Evolutionary conservation across 2,888 invertebrate species (phyloP), one percentile per base, ranked within the genome.

Genomic region (Nysson spinosus): DNA sequence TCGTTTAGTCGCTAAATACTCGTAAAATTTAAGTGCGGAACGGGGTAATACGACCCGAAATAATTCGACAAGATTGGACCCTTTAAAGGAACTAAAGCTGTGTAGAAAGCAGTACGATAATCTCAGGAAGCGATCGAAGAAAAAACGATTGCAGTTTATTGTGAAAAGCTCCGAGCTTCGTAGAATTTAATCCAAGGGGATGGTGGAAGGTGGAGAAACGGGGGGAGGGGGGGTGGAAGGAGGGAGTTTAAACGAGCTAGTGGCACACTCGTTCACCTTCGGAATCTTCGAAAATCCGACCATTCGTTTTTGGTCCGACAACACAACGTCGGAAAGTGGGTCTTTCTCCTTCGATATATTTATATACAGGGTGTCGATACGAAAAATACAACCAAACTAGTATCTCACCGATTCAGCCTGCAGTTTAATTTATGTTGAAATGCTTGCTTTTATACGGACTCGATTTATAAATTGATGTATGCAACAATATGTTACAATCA

Each of bases 281-380:
- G 55, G 57, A 69, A 64, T 72, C 72, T 62, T 68, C 60, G 75
- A 75, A 73, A 77, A 78, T 77, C 75, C 69, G 46, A 57, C 63
- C 68, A 65, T 77, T 67, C 66, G 67, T 75, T 73, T 74, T 58
- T 67, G 47, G 46, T 5, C 39, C 57, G 51, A 67, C 57, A 51
- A 70, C 67, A 32, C 49, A 51, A 44, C 37, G 49, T 40, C 65
- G 61, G 56, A 60, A 69, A 64, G 55, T 54, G 47, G 43, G 22
- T 60, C 20, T 65, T 40, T 67, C 43, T 54, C 39, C 17, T 12
- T 37, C 9, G 11, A n/a, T 6, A 12, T n/a, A 12, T n/a, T 2
- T 22, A 14, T 7, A 12, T 24, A n/a, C n/a, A n/a, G n/a, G n/a
- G 4, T 20, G n/a, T 35, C 11, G 22, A 32, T 5, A 43, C 17